Evolutionary conservation across 2,113 vertebrate genomes (phyloP), one percentile per base, ranked within the genome.

Genomic region (Boleophthalmus pectinirostris): DNA sequence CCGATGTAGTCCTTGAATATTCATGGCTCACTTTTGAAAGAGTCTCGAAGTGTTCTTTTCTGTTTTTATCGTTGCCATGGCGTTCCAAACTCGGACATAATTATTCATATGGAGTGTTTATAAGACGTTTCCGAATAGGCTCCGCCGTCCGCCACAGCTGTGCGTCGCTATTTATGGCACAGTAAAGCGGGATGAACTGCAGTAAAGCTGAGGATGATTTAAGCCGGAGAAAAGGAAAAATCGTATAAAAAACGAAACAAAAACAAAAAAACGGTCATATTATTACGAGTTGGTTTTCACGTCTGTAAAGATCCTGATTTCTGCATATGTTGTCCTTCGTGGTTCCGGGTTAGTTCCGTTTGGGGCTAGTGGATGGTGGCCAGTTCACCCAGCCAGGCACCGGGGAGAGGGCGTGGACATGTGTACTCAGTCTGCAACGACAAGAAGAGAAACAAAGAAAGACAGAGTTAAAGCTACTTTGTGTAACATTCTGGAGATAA

Each of bases 401-500:
- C 92, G 23, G 93, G 93, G 73, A 94, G 82, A 0, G 93, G 92
- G 65, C 93, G 92, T 69, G 92, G 92, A 82, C 92, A 94, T 5
- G 89, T 91, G 51, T 93, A 94, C 72, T 94, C 93, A 73, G 90
- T 94, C 93, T 94, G 90, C 68, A 79, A 73, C 64, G 29, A 75
- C 64, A 18, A 35, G 60, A 49, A 79, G 49, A 74, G 20, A 68
- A n/a, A n/a, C n/a, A n/a, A n/a, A n/a, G n/a, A n/a, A 70, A 74
- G 66, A 57, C 65, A 81, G 35, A 75, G 64, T 64, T 14, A 21
- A 38, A 29, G 38, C 38, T 10, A 43, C 38, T 10, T 1, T 43
- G 10, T 10, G 38, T 43, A 43, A 43, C 9, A 1, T 43, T 43
- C 38, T 43, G 38, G 38, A 43, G 38, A 8, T 10, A 1, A 9